Base-by-base conservation (phyloP, 2,113 vertebrate genomes). In the Otocyon megalotis region DNA sequence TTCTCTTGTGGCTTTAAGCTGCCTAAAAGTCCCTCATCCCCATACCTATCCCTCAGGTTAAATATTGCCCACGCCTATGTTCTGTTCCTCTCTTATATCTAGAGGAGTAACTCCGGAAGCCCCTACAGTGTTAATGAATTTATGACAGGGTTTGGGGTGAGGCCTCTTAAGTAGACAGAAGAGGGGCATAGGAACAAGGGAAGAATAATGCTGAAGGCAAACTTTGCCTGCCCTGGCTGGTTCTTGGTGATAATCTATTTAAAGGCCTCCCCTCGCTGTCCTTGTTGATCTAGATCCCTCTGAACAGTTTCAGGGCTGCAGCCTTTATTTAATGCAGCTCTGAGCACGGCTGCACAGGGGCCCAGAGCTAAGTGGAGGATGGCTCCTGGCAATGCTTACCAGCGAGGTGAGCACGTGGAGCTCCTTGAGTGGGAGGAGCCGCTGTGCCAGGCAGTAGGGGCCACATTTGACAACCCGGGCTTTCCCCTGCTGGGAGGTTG, bases 251-350 rank as follows among this genome's bases (percentile, higher is more conserved):
- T 37, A 28, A 82, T 81, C 77, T 74, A 74, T 88, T 74, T 94
- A 93, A 93, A 96, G 89, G 58, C 54, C 10, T 67, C 88, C 80
- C 71, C 53, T 90, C 0, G 1, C 85, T 71, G 81, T 93, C 72
- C 35, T 35, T 0, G 9, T 17, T 88, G 88, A 96, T 67, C 81
- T n/a, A 91, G 95, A 96, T 82, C 63, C 76, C 28, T 93, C 10
- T 30, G 77, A 96, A 82, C 93, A 93, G 92, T 96, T 93, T 85
- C 92, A 93, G 96, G 71, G 77, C 93, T 91, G 58, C 48, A 13
- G 63, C 16, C 71, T 95, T 94, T 87, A 77, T 53, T 95, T 82
- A 95, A 96, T 26, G 92, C 63, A 84, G 58, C 63, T 71, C 95
- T 30, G 76, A 97, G 97, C n/a, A 74, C 1, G 11, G 86, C 58